Base-by-base conservation (phyloP, 1,140 invertebrate genomes). In the Homalodisca vitripennis region DNA sequence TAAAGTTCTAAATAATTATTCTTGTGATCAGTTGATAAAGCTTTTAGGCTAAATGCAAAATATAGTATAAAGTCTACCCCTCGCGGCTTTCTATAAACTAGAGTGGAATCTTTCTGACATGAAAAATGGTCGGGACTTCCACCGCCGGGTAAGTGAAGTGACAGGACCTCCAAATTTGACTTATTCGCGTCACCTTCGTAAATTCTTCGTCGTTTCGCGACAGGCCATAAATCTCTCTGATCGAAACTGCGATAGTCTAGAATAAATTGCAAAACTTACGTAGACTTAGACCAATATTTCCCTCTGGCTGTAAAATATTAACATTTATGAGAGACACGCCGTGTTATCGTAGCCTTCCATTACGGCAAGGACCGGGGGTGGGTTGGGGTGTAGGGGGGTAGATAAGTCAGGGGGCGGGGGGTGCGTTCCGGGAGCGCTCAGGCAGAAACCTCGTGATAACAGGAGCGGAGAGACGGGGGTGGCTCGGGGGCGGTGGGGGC, bases 331-430 rank as follows among this genome's bases (percentile, higher is more conserved):
- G 32, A 41, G 27, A 31, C 30, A 48, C 65, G 34, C 13, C 17
- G 63, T 66, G 63, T 66, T 66, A 66, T 66, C 63, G 32, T n/a
- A 47, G 51, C n/a, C 71, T 65, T 57, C 68, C 53, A 55, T 66
- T 70, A 41, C 27, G 6, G 46, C 17, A 48, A n/a, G 55, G 27
- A n/a, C 10, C 20, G 70, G 20, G 47, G 53, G n/a, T n/a, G n/a
- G 31, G 20, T 14, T 12, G 57, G 53, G 41, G 48, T 3, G 22
- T 22, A 24, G 60, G 17, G 27, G 53, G 62, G 41, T 64, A 66
- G 63, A 66, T 41, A 70, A 62, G 41, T 41, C n/a, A 46, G 32
- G 62, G 63, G 41, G 63, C 24, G 20, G 32, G 63, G 63, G 63
- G 63, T 27, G 26, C 63, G 63, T 66, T 66, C 63, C 63, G 63